These are phyloP conservation scores for Agrotis segetum DNA, from an alignment of 2,888 invertebrate species.

Conservation along the genomic window DNA sequence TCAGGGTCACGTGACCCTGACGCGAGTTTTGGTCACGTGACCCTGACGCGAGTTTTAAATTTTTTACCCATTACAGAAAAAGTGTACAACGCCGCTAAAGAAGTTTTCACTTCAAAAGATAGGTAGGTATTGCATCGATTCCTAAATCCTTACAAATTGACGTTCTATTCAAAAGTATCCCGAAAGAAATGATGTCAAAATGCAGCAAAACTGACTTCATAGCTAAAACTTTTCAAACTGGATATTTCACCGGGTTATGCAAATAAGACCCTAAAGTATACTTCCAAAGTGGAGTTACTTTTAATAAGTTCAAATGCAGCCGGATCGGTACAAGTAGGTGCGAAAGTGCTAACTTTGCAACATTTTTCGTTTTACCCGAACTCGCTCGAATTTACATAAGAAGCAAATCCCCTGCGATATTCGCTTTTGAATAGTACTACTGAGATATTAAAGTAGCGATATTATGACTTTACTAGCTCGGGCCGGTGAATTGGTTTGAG, in stretches of 20 bases:
- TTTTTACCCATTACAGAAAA: no score
- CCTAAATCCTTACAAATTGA: background rate
- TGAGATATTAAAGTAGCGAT: constrained; percentile 46
- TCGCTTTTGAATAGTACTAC: constrained; percentile 52
- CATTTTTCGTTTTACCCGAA: constrained; percentile 71
- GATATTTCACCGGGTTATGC: constrained; percentile 64
- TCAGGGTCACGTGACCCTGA: no score
- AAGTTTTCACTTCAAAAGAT: no score
- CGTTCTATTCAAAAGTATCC: constrained; percentile 27
- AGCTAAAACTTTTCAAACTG: constrained; percentile 52
- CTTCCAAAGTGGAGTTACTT: constrained; percentile 68
- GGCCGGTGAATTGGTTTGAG: background rate
- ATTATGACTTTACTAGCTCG: constrained; percentile 35
- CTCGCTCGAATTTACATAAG: constrained; percentile 70
- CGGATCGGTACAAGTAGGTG: constrained; percentile 65
- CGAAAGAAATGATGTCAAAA: constrained; percentile 29
- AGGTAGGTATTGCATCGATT: no score
- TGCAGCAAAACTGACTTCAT: constrained; percentile 38
- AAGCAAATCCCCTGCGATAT: constrained; percentile 73
- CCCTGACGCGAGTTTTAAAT: no score
- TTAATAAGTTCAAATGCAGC: constrained; percentile 70
- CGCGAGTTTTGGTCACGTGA: no score
- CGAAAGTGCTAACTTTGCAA: constrained; percentile 71
- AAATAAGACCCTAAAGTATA: constrained; percentile 68
- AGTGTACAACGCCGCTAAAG: no score